phyloP scores from a whole-genome alignment of 2,113 vertebrate species.

The Mus musculus region GRCm39 chr16:56932001-56932500 shows the following conservation, averaged over 20 bases:
- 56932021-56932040: neutral
- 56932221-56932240: conserved; percentile 82
- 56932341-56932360: conserved; percentile 77
- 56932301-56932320: conserved; percentile 84
- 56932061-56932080: conserved; percentile 56
- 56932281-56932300: conserved; percentile 91
- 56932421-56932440: conserved; percentile 47
- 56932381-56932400: conserved; percentile 22
- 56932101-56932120: conserved; percentile 76
- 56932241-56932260: conserved; percentile 87
- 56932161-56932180: conserved; percentile 88
- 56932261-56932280: conserved; percentile 88
- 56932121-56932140: conserved; percentile 89
- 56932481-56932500: conserved; percentile 26
- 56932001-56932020: neutral
- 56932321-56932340: conserved; percentile 72
- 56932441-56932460: neutral
- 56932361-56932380: conserved; percentile 76
- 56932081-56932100: conserved; percentile 80
- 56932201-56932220: conserved; percentile 85
- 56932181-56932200: conserved; percentile 92
- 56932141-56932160: conserved; percentile 84
- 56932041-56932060: neutral
- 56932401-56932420: neutral
- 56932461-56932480: neutral